Base-by-base conservation (phyloP, 1,140 invertebrate species). In the Rhagoletis zephyria region DNA sequence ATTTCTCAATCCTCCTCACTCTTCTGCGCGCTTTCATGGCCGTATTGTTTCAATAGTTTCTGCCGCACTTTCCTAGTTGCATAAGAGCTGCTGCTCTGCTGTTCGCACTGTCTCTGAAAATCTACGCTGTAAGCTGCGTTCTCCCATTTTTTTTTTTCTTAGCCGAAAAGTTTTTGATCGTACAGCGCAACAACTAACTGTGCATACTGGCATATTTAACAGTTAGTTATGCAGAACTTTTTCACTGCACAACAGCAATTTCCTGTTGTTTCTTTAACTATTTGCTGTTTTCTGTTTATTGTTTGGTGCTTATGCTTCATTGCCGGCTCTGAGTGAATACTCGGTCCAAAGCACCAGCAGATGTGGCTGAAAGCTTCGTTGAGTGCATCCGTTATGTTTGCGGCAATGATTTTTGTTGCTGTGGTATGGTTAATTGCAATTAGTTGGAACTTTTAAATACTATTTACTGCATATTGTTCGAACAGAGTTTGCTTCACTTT, bases 381-480 rank as follows among this genome's bases (percentile, higher is more conserved):
- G 70, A 77, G 70, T 77, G 10, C 70, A 16, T 19, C 70, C 70
- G 70, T 51, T 48, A 77, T 77, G 16, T 9, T 16, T 70, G 6
- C 12, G 65, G 30, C 30, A 30, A 30, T 12, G 1, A 30, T 67
- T 19, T 14, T 51, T 77, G 70, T 45, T 77, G 70, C 10, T 77
- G 42, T 77, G 16, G 14, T 16, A 48, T 16, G 45, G 70, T n/a
- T 51, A 77, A 51, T 77, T 51, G 70, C 70, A 51, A 77, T 48
- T 77, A 77, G 45, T n/a, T 0, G 42, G 45, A 51, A 77, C 70
- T n/a, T 77, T 74, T 4, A 48, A 48, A n/a, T 51, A n/a, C 48
- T 77, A 77, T 77, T 77, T 77, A 77, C 70, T 48, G 70, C 70
- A 77, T 77, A 77, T n/a, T 51, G 16, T 45, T 77, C 14, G 40